Evolutionary conservation across 1,140 invertebrate species (phyloP).

Genomic region (Magallana ariakensis): DNA sequence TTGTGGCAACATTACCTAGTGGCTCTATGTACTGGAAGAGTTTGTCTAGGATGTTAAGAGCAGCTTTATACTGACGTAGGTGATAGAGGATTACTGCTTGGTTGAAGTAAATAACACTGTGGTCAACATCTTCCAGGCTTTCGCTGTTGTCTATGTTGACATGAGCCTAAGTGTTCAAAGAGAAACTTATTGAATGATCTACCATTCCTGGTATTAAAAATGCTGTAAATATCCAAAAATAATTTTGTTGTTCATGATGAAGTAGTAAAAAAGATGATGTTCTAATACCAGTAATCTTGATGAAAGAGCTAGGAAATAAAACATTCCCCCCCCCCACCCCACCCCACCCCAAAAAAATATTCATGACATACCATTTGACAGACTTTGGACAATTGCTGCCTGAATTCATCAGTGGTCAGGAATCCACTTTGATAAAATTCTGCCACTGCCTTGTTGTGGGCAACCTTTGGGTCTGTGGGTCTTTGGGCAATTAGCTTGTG

Average conservation of each 20-base stretch:
- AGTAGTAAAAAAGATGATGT: too few relatives aligned
- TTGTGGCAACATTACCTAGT: conserved; percentile 81
- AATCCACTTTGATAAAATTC: conserved; percentile 87
- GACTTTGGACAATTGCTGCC: conserved; percentile 84
- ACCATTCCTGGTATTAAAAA: too few relatives aligned
- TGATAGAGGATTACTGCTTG: conserved; percentile 91
- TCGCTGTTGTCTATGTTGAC: conserved; percentile 81
- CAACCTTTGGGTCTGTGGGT: conserved; percentile 85
- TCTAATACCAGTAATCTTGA: too few relatives aligned
- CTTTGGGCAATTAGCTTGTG: conserved; percentile 83
- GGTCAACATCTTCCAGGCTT: conserved; percentile 84
- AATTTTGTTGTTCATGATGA: too few relatives aligned
- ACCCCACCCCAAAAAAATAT: too few relatives aligned
- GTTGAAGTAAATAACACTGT: conserved; percentile 88
- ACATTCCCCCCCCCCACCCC: too few relatives aligned
- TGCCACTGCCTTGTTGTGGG: conserved; percentile 87
- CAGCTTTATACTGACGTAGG: conserved; percentile 87
- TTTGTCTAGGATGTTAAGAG: conserved; percentile 87
- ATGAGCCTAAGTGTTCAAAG: conserved; percentile 53
- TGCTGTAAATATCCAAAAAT: too few relatives aligned
- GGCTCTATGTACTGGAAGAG: conserved; percentile 88
- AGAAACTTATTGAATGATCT: not conserved
- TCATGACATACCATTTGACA: conserved; percentile 81
- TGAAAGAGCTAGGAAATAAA: too few relatives aligned
- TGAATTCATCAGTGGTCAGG: conserved; percentile 86